Base-by-base conservation (phyloP, 1,140 invertebrate species). In the Holotrichia oblita region DNA sequence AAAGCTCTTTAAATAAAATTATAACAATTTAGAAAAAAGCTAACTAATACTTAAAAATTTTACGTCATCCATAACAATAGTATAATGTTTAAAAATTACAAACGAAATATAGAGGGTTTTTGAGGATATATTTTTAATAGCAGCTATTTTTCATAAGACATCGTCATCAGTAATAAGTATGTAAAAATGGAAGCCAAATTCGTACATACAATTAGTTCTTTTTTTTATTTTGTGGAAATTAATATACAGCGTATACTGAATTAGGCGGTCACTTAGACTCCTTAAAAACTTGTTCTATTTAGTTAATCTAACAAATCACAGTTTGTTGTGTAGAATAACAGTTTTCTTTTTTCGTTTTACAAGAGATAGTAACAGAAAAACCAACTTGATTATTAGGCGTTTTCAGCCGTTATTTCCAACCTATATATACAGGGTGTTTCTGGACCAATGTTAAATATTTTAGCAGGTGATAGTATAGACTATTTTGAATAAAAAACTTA, bases 121-220 rank as follows among this genome's bases (percentile, higher is more conserved):
- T 77, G 75, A 77, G 75, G 75, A 61, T 74, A 20, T 41, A 40
- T n/a, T 27, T 12, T 69, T 69, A 27, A 27, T 55, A 55, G 17
- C 17, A 55, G 17, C 17, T 55, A 55, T 55, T 69, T 69, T 69
- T 69, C 61, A 69, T 69, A 69, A 69, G 61, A 69, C 61, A 34
- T 69, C 22, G 20, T 34, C 59, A 22, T 64, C 59, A 22, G n/a
- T 27, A 34, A 27, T 69, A 72, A 74, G 59, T 80, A 80, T 73
- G 81, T 79, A 82, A 81, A 80, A 83, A 83, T 84, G 83, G 84
- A 85, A 85, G 83, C 83, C 84, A 83, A 84, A 83, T 44, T 22
- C 61, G 20, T 69, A 69, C 7, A 27, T 17, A 48, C 27, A 34
- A 34, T 34, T 34, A 34, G 27, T 1, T n/a, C n/a, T 34, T 34